Evolutionary conservation across 2,113 vertebrate genomes (phyloP).

Genomic region (Rhagologus leucostigma): DNA sequence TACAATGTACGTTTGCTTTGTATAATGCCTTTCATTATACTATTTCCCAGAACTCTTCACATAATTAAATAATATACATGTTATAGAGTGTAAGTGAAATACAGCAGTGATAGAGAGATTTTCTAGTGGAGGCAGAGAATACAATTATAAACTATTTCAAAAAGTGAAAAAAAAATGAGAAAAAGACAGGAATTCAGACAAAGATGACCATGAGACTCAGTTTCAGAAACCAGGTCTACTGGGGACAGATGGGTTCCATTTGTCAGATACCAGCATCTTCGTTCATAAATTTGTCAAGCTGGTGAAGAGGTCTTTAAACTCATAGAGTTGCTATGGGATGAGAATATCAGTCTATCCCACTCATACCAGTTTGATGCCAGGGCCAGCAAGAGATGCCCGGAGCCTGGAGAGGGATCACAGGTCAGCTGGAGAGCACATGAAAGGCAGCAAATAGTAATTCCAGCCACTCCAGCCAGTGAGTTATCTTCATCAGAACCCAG

Average conservation of each 20-base stretch:
- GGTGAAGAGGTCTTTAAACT: background rate
- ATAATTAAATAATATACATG: conserved; percentile 7
- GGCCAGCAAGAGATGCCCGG: background rate
- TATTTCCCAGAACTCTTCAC: conserved; percentile 20
- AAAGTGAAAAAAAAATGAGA: background rate
- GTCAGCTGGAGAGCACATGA: background rate
- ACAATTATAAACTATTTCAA: background rate
- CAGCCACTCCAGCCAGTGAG: background rate
- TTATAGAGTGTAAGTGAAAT: background rate
- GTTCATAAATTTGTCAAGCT: background rate
- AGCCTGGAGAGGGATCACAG: background rate
- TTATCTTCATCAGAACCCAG: background rate
- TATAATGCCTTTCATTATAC: background rate
- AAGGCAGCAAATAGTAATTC: background rate
- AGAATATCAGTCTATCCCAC: background rate
- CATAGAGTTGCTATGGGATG: background rate
- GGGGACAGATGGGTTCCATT: background rate
- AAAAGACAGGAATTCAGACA: background rate
- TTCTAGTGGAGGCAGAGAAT: background rate
- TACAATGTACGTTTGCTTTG: background rate
- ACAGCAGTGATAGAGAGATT: background rate
- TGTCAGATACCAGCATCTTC: background rate
- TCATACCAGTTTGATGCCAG: background rate
- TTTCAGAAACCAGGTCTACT: background rate
- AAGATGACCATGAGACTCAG: background rate